Conservation (phyloP, 2,888 invertebrate genomes). For the Notodonta dromedarius region DNA sequence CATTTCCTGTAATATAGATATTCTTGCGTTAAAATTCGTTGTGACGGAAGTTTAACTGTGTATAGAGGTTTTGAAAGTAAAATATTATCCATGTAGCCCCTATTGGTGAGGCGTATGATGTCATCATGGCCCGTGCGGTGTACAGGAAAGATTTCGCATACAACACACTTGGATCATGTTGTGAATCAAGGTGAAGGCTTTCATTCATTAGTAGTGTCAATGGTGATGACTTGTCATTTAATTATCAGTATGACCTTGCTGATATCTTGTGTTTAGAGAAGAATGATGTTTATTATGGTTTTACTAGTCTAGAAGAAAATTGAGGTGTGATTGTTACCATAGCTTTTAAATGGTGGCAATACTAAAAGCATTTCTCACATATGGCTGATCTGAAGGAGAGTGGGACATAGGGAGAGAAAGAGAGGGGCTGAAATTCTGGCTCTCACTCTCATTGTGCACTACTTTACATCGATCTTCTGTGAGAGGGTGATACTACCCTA, state of each 20-base stretch:
- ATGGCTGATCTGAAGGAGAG: no score
- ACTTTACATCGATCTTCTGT: no score
- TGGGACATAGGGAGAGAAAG: no score
- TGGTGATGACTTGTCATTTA: not conserved
- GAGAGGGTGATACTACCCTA: no score
- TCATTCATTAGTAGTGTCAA: not conserved
- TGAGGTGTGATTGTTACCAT: no score
- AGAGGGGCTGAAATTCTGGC: no score
- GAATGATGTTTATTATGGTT: no score
- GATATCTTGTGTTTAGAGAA: not conserved
- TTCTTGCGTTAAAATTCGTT: not conserved
- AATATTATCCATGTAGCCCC: conserved; percentile 40
- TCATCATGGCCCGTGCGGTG: conserved; percentile 47
- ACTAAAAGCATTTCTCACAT: no score
- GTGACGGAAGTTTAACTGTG: not conserved
- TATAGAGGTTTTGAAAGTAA: conserved; percentile 19
- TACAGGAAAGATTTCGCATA: conserved; percentile 33
- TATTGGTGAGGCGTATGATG: conserved; percentile 51
- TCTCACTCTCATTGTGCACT: no score
- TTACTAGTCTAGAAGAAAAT: no score
- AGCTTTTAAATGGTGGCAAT: no score
- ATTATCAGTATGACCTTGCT: conserved; percentile 5
- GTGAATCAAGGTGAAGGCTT: conserved; percentile 12
- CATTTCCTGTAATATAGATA: not conserved
- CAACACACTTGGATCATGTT: conserved; percentile 18